Conservation (phyloP, 2,113 vertebrate species). For the Nycticorax nycticorax region DNA sequence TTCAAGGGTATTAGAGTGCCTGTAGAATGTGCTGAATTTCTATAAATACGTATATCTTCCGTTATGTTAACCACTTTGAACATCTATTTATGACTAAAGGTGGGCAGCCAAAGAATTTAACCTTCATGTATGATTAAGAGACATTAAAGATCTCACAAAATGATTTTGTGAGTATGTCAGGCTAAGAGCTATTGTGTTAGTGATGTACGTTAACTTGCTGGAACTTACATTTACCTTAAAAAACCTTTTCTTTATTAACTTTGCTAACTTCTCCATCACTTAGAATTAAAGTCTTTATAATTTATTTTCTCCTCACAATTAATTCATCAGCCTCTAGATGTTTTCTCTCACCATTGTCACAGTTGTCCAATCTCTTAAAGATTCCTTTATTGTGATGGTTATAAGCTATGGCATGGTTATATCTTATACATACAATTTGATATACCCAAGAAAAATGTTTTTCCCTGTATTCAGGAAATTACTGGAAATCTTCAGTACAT, state of each 20-base stretch:
- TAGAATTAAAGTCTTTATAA: background rate
- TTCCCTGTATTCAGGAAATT: background rate
- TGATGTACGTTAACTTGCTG: background rate
- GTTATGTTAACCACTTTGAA: background rate
- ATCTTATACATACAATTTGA: background rate
- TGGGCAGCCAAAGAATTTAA: background rate
- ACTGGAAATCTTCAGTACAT: background rate
- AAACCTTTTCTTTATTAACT: background rate
- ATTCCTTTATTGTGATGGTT: background rate
- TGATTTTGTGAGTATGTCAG: background rate
- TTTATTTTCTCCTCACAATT: background rate
- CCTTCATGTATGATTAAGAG: background rate
- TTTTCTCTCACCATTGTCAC: background rate
- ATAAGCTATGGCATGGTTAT: background rate
- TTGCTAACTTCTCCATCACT: background rate
- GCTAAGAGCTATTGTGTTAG: background rate
- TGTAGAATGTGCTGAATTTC: conserved; percentile 5
- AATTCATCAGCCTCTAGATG: background rate
- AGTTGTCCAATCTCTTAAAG: background rate
- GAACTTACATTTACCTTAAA: background rate
- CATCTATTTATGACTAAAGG: background rate
- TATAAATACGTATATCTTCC: background rate
- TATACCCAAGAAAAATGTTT: background rate
- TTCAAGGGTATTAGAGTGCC: background rate
- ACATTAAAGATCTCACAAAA: background rate